These are phyloP conservation scores for Drosophila setifemur DNA, from an alignment of 1,140 invertebrate genomes.

Conservation along the genomic window DNA sequence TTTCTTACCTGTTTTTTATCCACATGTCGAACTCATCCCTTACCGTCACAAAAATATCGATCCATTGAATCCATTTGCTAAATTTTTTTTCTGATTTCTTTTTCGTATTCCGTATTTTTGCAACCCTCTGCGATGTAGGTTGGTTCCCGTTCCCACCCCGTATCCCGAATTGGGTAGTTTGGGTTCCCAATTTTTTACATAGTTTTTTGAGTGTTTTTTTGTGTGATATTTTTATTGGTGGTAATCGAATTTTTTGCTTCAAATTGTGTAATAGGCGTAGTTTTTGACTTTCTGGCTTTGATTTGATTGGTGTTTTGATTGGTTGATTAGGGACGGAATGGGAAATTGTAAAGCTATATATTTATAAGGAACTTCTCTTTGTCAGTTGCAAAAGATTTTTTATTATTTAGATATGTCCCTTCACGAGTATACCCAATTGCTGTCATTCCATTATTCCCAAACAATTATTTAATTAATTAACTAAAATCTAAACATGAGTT, in stretches of 20 bases:
- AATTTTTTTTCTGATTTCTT: constrained; percentile 26
- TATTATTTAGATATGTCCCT: too few species aligned
- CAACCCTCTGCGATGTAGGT: constrained; percentile 61
- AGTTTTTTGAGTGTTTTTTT: constrained; percentile 36
- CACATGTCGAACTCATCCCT: constrained; percentile 38
- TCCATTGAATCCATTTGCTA: constrained; percentile 55
- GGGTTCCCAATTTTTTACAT: constrained; percentile 21
- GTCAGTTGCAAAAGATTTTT: too few species aligned
- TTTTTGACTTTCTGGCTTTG: constrained; percentile 54
- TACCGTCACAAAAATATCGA: constrained; percentile 30
- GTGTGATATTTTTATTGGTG: constrained; percentile 67
- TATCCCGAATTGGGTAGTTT: constrained; percentile 32
- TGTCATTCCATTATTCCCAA: too few species aligned
- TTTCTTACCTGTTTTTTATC: constrained; percentile 71
- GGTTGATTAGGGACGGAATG: constrained; percentile 17
- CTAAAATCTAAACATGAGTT: too few species aligned
- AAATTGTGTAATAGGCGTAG: constrained; percentile 64
- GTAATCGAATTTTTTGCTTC: constrained; percentile 66
- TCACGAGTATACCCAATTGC: too few species aligned
- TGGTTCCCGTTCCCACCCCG: constrained; percentile 48
- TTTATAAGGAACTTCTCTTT: too few species aligned
- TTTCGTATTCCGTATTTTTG: constrained; percentile 35
- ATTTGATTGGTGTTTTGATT: constrained; percentile 56
- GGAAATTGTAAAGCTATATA: too few species aligned
- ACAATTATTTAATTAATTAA: too few species aligned